phyloP scores from a whole-genome alignment of 2,113 vertebrate species.

The Thymallus thymallus region DNA sequence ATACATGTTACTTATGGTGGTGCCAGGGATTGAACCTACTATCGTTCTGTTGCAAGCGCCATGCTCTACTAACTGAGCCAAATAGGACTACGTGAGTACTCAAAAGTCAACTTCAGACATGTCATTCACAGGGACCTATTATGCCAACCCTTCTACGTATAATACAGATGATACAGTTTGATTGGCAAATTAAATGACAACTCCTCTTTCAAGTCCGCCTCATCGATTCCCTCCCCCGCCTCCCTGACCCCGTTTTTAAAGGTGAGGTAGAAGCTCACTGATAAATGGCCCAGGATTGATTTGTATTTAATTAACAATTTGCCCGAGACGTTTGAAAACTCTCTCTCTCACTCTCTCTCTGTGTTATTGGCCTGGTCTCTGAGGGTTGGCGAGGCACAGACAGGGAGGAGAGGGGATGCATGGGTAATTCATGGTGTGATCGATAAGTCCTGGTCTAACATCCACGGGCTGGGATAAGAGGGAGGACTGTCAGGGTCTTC shows the following conservation, averaged over 20 bases:
- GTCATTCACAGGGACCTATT: slow-evolving; percentile 18
- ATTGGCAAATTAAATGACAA: slow-evolving; percentile 72
- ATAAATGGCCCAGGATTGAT: slow-evolving; percentile 93
- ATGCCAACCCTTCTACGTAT: slow-evolving; percentile 52
- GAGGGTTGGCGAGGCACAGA: slow-evolving; percentile 53
- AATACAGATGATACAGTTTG: slow-evolving; percentile 72
- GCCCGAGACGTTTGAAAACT: slow-evolving; percentile 77
- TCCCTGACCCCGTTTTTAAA: slow-evolving; percentile 45
- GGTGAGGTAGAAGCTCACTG: slow-evolving; percentile 76
- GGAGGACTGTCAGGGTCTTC: slow-evolving; percentile 68
- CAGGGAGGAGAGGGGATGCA: slow-evolving; percentile 43
- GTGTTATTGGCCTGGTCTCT: slow-evolving; percentile 19
- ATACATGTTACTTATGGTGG: too few species aligned
- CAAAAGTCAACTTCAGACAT: neutral
- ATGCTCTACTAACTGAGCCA: too few species aligned
- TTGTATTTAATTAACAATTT: slow-evolving; percentile 99
- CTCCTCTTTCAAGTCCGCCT: slow-evolving; percentile 64
- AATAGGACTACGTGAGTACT: neutral
- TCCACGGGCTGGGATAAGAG: slow-evolving; percentile 70
- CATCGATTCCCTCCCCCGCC: slow-evolving; percentile 61
- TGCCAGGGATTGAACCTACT: too few species aligned
- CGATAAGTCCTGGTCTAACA: slow-evolving; percentile 76
- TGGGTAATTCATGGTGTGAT: slow-evolving; percentile 76
- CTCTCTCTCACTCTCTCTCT: slow-evolving; percentile 64
- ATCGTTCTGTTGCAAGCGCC: too few species aligned